phyloP scores from a whole-genome alignment of 2,113 vertebrate genomes.

The Mionectes macconnelli region DNA sequence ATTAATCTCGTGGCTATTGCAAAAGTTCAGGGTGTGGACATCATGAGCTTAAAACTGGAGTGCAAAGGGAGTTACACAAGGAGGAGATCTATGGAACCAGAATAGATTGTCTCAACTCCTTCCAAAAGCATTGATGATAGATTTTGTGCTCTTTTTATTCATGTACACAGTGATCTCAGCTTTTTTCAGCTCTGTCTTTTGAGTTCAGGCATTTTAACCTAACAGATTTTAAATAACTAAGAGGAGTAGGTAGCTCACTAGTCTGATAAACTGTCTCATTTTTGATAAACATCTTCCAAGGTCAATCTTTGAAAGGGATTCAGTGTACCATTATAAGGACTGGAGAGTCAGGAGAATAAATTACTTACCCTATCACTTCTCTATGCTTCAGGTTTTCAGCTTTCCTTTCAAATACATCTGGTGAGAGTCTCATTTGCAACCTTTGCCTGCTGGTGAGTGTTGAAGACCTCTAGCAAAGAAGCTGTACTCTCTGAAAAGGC shows the following conservation, averaged over 20 bases:
- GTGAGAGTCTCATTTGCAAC: not conserved
- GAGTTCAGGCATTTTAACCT: not conserved
- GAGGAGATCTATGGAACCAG: not conserved
- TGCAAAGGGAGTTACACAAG: not conserved
- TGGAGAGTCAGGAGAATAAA: not conserved
- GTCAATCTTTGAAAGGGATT: not conserved
- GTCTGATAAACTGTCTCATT: not conserved
- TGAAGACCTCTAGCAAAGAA: not conserved
- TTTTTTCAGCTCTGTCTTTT: not conserved
- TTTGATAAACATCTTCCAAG: not conserved
- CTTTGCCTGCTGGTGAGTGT: not conserved
- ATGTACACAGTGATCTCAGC: conserved; percentile 5
- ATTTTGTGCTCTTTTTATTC: not conserved
- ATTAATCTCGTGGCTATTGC: not conserved
- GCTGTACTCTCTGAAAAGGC: not conserved
- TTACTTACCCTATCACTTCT: not conserved
- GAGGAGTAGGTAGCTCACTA: not conserved
- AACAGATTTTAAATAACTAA: not conserved
- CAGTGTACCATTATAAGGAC: not conserved
- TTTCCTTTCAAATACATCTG: not conserved
- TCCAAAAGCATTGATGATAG: conserved; percentile 16
- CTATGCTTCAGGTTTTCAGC: not conserved
- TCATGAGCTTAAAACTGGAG: not conserved
- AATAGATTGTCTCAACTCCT: conserved; percentile 14
- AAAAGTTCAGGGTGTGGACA: not conserved